Percentiles rank a stretch among this genome's conserved stretches.
These are phyloP conservation scores for Enteromius radiatus DNA, from an alignment of 2,797 vertebrate species.

Conservation along the genomic window DNA sequence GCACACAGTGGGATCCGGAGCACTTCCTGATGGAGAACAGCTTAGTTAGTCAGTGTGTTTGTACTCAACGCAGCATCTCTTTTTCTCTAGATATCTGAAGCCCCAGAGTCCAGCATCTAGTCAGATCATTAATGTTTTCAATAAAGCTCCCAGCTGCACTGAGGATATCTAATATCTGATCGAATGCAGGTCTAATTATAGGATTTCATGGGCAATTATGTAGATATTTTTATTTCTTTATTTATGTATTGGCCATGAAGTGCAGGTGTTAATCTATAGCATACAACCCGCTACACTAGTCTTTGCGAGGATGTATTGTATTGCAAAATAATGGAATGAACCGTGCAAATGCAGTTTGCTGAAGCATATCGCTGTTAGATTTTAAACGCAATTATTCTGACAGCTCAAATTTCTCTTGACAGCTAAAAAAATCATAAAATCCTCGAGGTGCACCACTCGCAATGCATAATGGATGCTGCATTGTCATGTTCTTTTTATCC, in stretches of 20 bases:
- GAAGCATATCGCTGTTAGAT: conserved; percentile 8
- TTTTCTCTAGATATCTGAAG: conserved; percentile 13
- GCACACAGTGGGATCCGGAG: conserved; percentile 26
- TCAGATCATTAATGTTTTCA: conserved; percentile 18
- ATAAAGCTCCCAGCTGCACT: conserved; percentile 3
- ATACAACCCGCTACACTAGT: not conserved
- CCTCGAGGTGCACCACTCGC: not conserved
- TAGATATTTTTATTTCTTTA: not conserved
- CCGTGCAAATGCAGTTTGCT: conserved; percentile 5
- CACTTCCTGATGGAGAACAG: conserved; percentile 30
- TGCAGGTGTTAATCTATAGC: conserved; percentile 1
- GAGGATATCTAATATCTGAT: conserved; percentile 12
- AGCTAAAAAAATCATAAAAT: not conserved
- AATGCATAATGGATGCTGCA: conserved; percentile 17
- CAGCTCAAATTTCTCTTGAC: conserved; percentile 11
- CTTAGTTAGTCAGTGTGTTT: conserved; percentile 44
- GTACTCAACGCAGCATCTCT: conserved; percentile 34
- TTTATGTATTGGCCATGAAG: not conserved
- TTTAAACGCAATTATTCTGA: conserved; percentile 8
- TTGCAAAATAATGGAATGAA: conserved; percentile 10
- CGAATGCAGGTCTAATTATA: conserved; percentile 2
- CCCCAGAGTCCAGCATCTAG: conserved; percentile 2
- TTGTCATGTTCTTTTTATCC: not conserved
- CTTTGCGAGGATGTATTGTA: not conserved
- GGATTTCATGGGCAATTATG: conserved; percentile 8